Evolutionary conservation across 2,797 vertebrate genomes (phyloP).

Genomic region (Valencia hispanica): DNA sequence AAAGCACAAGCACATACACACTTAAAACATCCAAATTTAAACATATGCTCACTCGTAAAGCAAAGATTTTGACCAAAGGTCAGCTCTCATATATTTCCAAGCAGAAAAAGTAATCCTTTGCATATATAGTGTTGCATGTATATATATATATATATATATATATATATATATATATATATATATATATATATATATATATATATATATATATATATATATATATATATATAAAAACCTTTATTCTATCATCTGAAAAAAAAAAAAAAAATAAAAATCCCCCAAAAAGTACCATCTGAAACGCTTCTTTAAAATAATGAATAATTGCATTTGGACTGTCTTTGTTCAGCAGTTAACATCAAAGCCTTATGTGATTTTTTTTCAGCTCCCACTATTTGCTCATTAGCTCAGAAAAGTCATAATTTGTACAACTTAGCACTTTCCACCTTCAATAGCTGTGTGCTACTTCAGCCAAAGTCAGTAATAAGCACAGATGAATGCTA

Average conservation of each 20-base stretch:
- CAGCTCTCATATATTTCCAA: constrained; percentile 57
- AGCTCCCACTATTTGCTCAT: constrained; percentile 57
- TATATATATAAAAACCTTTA: no score
- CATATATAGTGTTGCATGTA: no score
- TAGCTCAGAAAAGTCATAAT: constrained; percentile 49
- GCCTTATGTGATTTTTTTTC: constrained; percentile 48
- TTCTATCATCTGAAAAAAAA: neutral
- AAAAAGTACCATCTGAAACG: constrained; percentile 29
- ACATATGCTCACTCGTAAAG: constrained; percentile 66
- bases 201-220: no score
- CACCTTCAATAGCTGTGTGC: constrained; percentile 25
- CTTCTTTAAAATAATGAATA: constrained; percentile 35
- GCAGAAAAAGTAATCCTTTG: constrained; percentile 30
- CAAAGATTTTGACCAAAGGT: constrained; percentile 65
- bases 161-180: no score
- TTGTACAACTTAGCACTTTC: constrained; percentile 44
- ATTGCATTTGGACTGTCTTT: constrained; percentile 38
- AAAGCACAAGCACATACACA: constrained; percentile 29
- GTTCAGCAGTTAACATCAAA: constrained; percentile 53
- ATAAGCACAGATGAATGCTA: constrained; percentile 6
- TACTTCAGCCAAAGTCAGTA: constrained; percentile 24
- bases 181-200: no score
- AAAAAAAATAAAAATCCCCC: neutral
- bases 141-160: no score
- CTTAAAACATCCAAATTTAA: constrained; percentile 60